Evolutionary conservation across 1,140 invertebrate species (phyloP).

Genomic region (Apis laboriosa): DNA sequence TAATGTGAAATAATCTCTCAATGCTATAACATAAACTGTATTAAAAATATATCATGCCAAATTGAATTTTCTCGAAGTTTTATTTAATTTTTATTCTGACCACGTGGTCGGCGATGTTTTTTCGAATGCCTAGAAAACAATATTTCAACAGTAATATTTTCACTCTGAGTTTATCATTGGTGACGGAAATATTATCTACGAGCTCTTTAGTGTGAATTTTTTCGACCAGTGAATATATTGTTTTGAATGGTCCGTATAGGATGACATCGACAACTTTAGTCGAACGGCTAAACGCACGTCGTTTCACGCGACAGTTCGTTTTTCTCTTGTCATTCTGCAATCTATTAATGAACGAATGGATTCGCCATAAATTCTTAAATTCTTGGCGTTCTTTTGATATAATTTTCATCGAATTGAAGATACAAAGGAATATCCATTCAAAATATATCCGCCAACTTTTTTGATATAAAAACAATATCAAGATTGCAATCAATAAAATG

Average conservation of each 20-base stretch:
- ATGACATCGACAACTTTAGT: conserved; percentile 12
- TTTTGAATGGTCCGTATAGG: not conserved
- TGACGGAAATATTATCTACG: conserved; percentile 21
- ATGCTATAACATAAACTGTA: too few species aligned
- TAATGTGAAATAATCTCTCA: too few species aligned
- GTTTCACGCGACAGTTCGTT: conserved; percentile 10
- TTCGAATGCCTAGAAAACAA: not conserved
- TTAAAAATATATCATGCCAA: not conserved
- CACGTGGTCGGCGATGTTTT: conserved; percentile 4
- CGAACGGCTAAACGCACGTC: not conserved
- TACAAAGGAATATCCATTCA: not conserved
- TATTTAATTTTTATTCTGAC: conserved; percentile 7
- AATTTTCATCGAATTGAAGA: not conserved
- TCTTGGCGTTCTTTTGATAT: not conserved
- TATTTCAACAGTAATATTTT: not conserved
- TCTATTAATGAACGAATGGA: not conserved
- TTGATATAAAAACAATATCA: not conserved
- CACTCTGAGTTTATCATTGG: not conserved
- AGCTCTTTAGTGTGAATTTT: not conserved
- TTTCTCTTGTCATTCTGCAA: not conserved
- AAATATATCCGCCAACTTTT: not conserved
- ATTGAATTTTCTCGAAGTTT: too few species aligned
- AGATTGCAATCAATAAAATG: not conserved
- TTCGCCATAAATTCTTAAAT: not conserved
- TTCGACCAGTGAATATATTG: conserved; percentile 12